These are phyloP conservation scores for Lordiphosa clarofinis DNA, from an alignment of 1,140 invertebrate species.

Conservation along the genomic window DNA sequence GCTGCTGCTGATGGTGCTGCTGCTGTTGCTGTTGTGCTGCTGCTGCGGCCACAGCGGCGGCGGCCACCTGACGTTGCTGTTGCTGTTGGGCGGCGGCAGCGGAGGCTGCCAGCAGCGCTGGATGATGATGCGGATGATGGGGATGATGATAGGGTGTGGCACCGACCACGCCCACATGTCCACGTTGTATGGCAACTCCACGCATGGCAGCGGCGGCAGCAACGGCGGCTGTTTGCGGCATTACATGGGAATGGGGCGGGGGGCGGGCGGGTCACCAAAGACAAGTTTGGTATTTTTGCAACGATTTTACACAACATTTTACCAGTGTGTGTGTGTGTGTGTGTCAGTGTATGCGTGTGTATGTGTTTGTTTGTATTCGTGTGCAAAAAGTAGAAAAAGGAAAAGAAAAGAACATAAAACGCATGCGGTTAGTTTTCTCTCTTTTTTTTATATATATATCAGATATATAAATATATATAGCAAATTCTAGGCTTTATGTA, in stretches of 20 bases:
- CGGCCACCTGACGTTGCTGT: slow-evolving; percentile 82
- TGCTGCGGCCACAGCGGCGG: slow-evolving; percentile 82
- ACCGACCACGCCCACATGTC: slow-evolving; percentile 81
- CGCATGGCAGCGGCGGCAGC: slow-evolving; percentile 85
- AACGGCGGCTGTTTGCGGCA: slow-evolving; percentile 67
- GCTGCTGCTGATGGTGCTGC: slow-evolving; percentile 51
- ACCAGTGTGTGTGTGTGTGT: slow-evolving; percentile 51
- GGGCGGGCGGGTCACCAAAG: slow-evolving; percentile 12
- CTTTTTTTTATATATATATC: slow-evolving; percentile 41
- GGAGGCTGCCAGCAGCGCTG: slow-evolving; percentile 83
- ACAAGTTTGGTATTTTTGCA: slow-evolving; percentile 48
- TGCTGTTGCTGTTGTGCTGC: slow-evolving; percentile 83
- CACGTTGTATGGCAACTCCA: slow-evolving; percentile 86
- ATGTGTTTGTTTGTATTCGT: slow-evolving; percentile 59
- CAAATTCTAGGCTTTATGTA: slow-evolving; percentile 71
- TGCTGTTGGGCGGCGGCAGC: slow-evolving; percentile 83
- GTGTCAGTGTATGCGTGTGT: slow-evolving; percentile 36
- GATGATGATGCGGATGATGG: slow-evolving; percentile 81
- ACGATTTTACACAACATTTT: slow-evolving; percentile 73
- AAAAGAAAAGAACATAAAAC: slow-evolving; percentile 79
- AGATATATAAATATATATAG: slow-evolving; percentile 48
- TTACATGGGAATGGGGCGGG: slow-evolving; percentile 23
- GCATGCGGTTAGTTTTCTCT: slow-evolving; percentile 79
- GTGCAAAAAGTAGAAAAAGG: slow-evolving; percentile 76
- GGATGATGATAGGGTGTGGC: slow-evolving; percentile 82